Evolutionary conservation across 2,888 invertebrate genomes (phyloP), one percentile per base, ranked within the genome.

Genomic region (Pediacus dermestoides): DNA sequence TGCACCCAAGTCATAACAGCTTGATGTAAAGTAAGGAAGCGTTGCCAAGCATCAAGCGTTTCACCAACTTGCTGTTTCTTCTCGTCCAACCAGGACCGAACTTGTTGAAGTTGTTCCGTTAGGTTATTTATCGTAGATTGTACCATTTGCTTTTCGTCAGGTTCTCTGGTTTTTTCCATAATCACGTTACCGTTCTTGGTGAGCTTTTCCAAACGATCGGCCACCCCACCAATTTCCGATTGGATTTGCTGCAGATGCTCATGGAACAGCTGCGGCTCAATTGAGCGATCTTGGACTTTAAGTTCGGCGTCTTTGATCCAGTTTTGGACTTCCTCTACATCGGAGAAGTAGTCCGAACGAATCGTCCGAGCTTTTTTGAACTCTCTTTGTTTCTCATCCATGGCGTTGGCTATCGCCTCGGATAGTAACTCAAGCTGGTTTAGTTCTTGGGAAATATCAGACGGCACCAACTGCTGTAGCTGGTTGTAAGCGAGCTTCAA

Each of bases 341-440:
- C 89, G 14, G 74, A 72, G 30, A 82, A 70, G 68, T 90, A 92
- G 53, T 92, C 91, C 33, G 81, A 78, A 39, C 90, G 80, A 39
- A 86, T 77, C 9, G 88, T 87, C 58, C 83, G 80, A 13, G 91
- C 92, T 48, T 89, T 82, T 67, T 89, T 88, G 71, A 87, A 85
- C 67, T 90, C 89, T 64, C 87, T 78, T 61, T 85, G 83, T 68
- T 89, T 89, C 61, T 88, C 88, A 62, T 90, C 91, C 86, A 92
- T 87, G 32, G 80, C 80, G 57, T 82, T 82, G 34, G 80, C 76
- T 37, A 88, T 75, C 46, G 83, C 80, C 69, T 93, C 92, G 31
- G 85, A 79, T 37, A 86, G 74, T 52, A 92, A 71, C 70, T 92
- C 92, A 60, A 92, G 74, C 46, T 84, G 79, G 32, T 88, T 88